These are phyloP conservation scores for Lycaon pictus DNA, from an alignment of 2,113 vertebrate genomes.

Conservation along the genomic window DNA sequence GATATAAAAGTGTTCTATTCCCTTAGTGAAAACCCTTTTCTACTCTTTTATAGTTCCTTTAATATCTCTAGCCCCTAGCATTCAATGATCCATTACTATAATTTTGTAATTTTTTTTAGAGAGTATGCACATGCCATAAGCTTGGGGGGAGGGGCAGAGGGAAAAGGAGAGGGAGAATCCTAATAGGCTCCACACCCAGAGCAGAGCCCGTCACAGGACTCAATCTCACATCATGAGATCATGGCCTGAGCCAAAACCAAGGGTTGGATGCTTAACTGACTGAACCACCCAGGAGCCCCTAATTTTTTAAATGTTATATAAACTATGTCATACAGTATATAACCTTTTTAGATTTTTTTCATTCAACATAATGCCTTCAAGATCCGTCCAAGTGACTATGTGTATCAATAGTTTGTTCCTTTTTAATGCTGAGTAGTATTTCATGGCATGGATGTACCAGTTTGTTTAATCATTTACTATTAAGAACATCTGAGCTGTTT, in stretches of 20 bases:
- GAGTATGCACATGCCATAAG: not conserved
- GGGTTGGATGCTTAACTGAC: not conserved
- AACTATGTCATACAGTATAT: not conserved
- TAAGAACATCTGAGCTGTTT: not conserved
- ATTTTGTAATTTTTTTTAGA: not conserved
- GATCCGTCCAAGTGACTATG: not conserved
- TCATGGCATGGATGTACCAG: too few species aligned
- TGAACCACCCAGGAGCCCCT: too few species aligned
- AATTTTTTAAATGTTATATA: not conserved
- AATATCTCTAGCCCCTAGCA: not conserved
- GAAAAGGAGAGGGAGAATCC: not conserved
- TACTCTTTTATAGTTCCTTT: too few species aligned
- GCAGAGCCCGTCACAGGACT: not conserved
- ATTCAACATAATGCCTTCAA: not conserved
- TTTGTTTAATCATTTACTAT: not conserved
- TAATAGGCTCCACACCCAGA: not conserved
- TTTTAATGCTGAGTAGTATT: not conserved
- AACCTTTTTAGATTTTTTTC: not conserved
- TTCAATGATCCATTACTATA: not conserved
- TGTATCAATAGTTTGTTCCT: not conserved
- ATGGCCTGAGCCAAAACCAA: not conserved
- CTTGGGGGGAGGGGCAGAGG: not conserved
- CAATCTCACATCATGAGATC: not conserved
- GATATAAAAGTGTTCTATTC: not conserved
- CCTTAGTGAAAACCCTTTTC: not conserved